A percentile compares a stretch with the other conserved stretches of the same genome.
phyloP scores from a whole-genome alignment of 2,888 invertebrate genomes.

The Luffia ferchaultella region DNA sequence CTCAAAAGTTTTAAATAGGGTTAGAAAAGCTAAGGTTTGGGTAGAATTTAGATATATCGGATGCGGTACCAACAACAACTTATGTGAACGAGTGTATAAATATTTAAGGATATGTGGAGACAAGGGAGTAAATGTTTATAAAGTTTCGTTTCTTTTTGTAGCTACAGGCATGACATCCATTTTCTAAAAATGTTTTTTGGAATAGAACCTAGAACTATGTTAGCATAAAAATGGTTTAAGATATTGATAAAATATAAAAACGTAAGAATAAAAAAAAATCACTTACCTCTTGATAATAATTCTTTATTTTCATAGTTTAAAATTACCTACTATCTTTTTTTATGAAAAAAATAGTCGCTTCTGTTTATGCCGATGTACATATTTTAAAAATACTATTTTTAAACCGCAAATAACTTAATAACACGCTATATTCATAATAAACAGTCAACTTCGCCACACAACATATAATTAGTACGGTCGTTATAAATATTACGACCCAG shows the following conservation, averaged over 20 bases:
- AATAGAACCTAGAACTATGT: not conserved
- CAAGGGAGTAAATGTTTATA: too few relatives aligned
- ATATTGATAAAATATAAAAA: too few relatives aligned
- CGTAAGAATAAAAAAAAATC: constrained; percentile 9
- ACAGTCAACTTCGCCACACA: too few relatives aligned
- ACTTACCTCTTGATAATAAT: constrained; percentile 53
- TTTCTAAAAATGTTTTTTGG: not conserved
- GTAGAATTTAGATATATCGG: constrained; percentile 5
- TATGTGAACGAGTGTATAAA: not conserved
- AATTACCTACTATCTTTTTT: not conserved
- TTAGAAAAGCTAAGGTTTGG: constrained; percentile 17
- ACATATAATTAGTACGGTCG: too few relatives aligned
- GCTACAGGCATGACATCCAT: too few relatives aligned
- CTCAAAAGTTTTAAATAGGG: constrained; percentile 27
- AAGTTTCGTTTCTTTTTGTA: too few relatives aligned
- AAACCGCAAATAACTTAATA: too few relatives aligned
- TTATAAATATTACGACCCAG: too few relatives aligned
- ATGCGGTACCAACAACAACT: not conserved
- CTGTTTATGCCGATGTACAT: too few relatives aligned
- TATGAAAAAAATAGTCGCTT: not conserved
- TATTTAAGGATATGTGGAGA: not conserved
- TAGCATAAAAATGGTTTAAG: not conserved
- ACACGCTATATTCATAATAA: too few relatives aligned
- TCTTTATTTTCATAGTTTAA: constrained; percentile 58
- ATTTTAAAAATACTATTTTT: too few relatives aligned